Base-by-base conservation (phyloP, 2,113 vertebrate genomes). In the Gallinago undulata region DNA sequence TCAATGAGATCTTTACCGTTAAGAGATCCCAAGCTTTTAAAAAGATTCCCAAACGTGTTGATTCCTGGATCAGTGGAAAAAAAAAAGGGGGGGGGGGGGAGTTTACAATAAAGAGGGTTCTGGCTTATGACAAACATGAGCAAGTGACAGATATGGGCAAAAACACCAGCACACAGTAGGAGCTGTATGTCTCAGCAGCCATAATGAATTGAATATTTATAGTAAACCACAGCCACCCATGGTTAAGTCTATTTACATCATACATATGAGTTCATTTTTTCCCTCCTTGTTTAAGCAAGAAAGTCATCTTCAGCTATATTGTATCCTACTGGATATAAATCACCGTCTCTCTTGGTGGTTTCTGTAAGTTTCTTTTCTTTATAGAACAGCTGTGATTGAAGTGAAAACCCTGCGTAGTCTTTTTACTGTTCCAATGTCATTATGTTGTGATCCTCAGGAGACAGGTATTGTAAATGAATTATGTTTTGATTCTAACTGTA, bases 211-310 rank as follows among this genome's bases (percentile, higher is more conserved):
- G 89, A 89, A 93, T 94, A 96, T 96, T 96, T 97, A 95, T 96
- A 95, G 72, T 94, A 97, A 96, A 96, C 94, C 93, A 93, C 84
- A 94, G 95, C 90, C 94, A 97, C 95, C 96, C 94, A 93, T 90
- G 76, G 94, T 91, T 97, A 94, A 96, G 86, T 78, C 94, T 93
- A 89, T 98, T 97, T 97, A 97, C 96, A 97, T 97, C 97, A 97
- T 96, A 97, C 86, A 96, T 97, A 96, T 77, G 95, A 97, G 96
- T 97, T 97, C 94, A 97, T 96, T 95, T 97, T 96, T 92, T 28
- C 93, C 93, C 67, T 95, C 95, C 96, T 96, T 97, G 97, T 97
- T 98, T 97, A 97, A 97, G 96, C 97, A 97, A 97, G 96, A 97
- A 97, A 98, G 97, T 96, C 93, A 96, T 97, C 97, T 95, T 97